Evolutionary conservation across 1,140 invertebrate genomes (phyloP).

Genomic region (Hylaeus volcanicus): DNA sequence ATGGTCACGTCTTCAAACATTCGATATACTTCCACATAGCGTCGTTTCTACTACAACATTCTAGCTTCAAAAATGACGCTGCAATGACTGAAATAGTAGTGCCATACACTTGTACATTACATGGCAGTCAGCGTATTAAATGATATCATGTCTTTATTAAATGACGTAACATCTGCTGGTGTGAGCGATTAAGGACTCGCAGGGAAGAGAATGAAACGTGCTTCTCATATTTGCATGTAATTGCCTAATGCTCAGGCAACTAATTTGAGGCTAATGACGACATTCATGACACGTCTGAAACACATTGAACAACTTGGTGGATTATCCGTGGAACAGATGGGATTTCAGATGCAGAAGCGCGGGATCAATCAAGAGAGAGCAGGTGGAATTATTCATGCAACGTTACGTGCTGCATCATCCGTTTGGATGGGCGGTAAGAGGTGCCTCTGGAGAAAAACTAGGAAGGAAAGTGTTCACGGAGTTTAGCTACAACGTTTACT

Average conservation of each 20-base stretch:
- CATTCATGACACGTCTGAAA: neutral
- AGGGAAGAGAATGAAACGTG: neutral
- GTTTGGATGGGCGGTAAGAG: constrained; percentile 45
- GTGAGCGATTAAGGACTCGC: no score
- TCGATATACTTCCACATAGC: no score
- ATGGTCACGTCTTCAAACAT: no score
- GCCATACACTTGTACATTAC: no score
- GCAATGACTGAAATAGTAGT: no score
- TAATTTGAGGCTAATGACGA: constrained; percentile 9
- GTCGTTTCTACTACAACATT: no score
- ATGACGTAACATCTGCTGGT: no score
- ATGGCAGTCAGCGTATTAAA: no score
- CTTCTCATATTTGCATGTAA: neutral
- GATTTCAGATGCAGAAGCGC: constrained; percentile 34
- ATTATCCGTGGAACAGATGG: neutral
- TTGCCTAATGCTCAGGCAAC: neutral
- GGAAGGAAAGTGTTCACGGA: constrained; percentile 46
- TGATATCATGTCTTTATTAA: no score
- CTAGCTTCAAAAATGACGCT: no score
- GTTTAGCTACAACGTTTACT: constrained; percentile 45
- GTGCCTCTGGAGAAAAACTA: constrained; percentile 48
- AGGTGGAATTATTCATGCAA: constrained; percentile 54
- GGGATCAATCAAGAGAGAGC: constrained; percentile 55
- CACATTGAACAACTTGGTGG: neutral
- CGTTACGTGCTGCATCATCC: constrained; percentile 61